phyloP scores from a whole-genome alignment of 2,888 invertebrate genomes.

The Ophion obscuratus region DNA sequence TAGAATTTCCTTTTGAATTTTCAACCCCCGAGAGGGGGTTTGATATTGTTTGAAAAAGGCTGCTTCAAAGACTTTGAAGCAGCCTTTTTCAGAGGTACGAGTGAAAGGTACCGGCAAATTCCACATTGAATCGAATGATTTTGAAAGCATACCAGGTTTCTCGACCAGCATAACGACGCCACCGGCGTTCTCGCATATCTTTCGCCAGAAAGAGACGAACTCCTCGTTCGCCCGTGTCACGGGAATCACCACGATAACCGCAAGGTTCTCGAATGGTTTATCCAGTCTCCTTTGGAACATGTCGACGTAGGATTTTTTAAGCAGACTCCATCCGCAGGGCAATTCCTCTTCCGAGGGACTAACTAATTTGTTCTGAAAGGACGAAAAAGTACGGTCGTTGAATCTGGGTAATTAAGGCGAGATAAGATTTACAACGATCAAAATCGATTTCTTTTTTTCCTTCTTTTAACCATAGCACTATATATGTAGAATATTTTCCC shows the following conservation, averaged over 20 bases:
- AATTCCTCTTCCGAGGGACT: constrained; percentile 85
- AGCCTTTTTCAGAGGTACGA: no score
- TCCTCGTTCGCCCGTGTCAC: constrained; percentile 82
- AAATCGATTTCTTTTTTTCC: no score
- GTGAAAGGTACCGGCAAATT: not conserved
- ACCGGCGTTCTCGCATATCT: constrained; percentile 87
- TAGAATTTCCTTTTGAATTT: no score
- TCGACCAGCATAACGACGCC: constrained; percentile 76
- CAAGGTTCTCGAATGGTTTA: constrained; percentile 75
- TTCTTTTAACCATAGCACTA: no score
- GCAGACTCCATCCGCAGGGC: constrained; percentile 88
- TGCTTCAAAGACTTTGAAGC: no score
- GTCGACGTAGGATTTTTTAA: constrained; percentile 84
- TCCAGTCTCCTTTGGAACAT: constrained; percentile 76
- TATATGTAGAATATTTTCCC: no score
- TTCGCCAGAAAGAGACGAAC: constrained; percentile 87
- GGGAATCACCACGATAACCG: constrained; percentile 77
- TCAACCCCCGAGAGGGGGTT: no score
- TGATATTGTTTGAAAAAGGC: no score
- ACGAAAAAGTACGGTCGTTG: constrained; percentile 26
- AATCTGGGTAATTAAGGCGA: not conserved
- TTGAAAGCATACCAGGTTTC: constrained; percentile 71
- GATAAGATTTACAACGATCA: no score
- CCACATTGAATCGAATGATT: not conserved
- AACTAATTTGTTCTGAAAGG: constrained; percentile 78